Evolutionary conservation across 2,113 vertebrate species (phyloP).

Genomic region (Rhinoptilus africanus): DNA sequence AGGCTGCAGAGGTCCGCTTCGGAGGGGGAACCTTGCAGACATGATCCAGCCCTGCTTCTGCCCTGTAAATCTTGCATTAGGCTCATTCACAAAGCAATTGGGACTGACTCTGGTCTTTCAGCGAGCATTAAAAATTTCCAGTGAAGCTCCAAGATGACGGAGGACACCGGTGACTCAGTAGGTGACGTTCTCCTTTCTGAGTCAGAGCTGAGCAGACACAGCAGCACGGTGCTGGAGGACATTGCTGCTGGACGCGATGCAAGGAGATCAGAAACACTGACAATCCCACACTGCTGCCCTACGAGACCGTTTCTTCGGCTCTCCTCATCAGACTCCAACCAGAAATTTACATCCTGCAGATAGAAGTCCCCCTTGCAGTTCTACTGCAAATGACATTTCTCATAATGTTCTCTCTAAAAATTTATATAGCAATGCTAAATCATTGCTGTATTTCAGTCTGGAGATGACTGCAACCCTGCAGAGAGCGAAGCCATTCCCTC

Average conservation of each 20-base stretch:
- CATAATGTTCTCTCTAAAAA: neutral
- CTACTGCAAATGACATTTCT: neutral
- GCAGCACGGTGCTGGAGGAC: neutral
- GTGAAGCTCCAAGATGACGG: neutral
- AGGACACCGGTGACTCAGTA: neutral
- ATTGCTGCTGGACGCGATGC: neutral
- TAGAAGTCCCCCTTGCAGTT: neutral
- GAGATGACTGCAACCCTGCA: neutral
- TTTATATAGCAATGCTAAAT: neutral
- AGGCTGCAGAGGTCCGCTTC: neutral
- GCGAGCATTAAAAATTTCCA: neutral
- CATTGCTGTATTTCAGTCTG: neutral
- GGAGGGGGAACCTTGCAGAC: neutral
- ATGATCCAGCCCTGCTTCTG: neutral
- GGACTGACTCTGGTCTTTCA: neutral
- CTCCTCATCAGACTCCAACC: neutral
- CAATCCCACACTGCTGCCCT: neutral
- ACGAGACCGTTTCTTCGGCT: neutral
- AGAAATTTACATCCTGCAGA: neutral
- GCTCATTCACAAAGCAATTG: neutral
- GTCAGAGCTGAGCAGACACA: neutral
- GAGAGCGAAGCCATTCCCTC: neutral
- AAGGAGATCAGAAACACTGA: neutral
- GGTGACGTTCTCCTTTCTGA: conserved; percentile 17
- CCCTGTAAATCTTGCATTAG: neutral